These are phyloP conservation scores for Drosophila mayri DNA, from an alignment of 1,140 invertebrate species.

Conservation along the genomic window DNA sequence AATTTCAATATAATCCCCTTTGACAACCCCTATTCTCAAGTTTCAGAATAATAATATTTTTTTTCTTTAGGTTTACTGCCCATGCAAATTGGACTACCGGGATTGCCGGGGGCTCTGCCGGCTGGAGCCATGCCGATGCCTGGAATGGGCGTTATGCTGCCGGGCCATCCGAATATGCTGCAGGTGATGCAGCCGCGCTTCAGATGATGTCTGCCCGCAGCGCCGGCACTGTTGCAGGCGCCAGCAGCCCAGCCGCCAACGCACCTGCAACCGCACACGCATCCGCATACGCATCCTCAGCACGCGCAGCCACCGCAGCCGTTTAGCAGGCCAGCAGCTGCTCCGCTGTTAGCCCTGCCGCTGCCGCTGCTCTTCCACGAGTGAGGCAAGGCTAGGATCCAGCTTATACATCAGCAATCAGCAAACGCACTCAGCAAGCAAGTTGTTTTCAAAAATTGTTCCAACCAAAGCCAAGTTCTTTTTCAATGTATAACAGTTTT, in stretches of 20 bases:
- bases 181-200: constrained; percentile 92
- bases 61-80: constrained; percentile 63
- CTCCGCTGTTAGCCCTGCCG: constrained; percentile 61
- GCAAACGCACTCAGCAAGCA: constrained; percentile 53
- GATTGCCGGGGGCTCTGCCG: constrained; percentile 86
- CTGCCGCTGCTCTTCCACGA: constrained; percentile 72
- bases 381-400: constrained; percentile 43
- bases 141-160: constrained; percentile 90
- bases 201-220: constrained; percentile 89
- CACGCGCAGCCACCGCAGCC: constrained; percentile 49
- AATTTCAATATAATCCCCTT: neutral
- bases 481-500: constrained; percentile 81
- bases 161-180: constrained; percentile 88
- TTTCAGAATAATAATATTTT: neutral
- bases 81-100: constrained; percentile 85
- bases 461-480: constrained; percentile 70
- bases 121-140: constrained; percentile 85
- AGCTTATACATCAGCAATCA: constrained; percentile 3
- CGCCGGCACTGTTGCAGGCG: constrained; percentile 71
- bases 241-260: constrained; percentile 53
- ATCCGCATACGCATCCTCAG: constrained; percentile 71
- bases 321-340: constrained; percentile 34
- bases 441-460: constrained; percentile 64
- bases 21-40: neutral
- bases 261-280: constrained; percentile 46